Evolutionary conservation across 1,140 invertebrate genomes (phyloP), one percentile per base, ranked within the genome.

Genomic region (Tetramorium simillimum): DNA sequence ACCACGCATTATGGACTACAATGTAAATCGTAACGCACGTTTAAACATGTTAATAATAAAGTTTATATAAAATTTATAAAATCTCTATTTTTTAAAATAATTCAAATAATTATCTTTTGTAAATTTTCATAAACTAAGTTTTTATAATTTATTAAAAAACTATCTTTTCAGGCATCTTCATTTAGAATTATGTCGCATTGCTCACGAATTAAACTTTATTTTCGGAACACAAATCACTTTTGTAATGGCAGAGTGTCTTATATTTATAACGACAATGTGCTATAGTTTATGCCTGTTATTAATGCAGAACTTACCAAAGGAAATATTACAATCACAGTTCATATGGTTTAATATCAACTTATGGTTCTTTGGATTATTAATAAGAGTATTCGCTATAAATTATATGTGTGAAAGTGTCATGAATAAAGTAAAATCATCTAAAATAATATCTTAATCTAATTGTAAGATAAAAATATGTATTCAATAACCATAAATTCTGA

Each of bases 181-280:
- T 63, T 63, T 62, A 43, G 56, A 77, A 62, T 49, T 77, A 43
- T 62, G 75, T 62, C 51, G 40, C 7, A 9, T 77, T 21, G 33
- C 33, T 46, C 73, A 56, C 3, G 43, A 65, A n/a, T 67, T 70
- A 18, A 81, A 81, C n/a, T 28, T 16, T 1, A 67, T 81, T 0
- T 70, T 53, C 12, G 63, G 78, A 53, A 12, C 14, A 28, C 33
- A 81, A 9, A 70, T 56, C 9, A 70, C 46, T 46, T 46, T 80
- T 9, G 60, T 37, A 67, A 65, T 67, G 76, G 16, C 5, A 14
- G 3, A 1, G 4, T 67, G 37, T n/a, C 24, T 80, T 43, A 0
- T 7, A 14, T 10, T 1, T 6, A 43, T 80, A 49, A 28, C 60
- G 16, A 0, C 7, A 46, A 3, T n/a, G 0, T 33, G 28, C n/a